Evolutionary conservation across 2,113 vertebrate genomes (phyloP).

Genomic region (Ceyx cyanopectus): DNA sequence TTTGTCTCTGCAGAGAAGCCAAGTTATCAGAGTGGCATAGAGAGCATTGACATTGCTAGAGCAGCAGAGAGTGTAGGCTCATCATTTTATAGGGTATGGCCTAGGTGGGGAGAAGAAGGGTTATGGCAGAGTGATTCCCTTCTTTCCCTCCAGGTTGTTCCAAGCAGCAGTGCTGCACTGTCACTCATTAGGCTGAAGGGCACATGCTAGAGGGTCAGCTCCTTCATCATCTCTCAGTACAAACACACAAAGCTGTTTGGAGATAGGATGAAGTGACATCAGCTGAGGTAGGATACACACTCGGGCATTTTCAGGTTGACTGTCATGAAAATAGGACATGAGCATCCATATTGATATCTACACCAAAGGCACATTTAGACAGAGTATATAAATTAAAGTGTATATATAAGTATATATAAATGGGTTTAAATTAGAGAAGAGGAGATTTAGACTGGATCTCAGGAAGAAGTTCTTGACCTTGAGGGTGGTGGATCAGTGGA

Average conservation of each 20-base stretch:
- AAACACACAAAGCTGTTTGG: not conserved
- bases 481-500: too few species aligned
- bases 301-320: not conserved
- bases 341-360: not conserved
- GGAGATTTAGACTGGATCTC: too few species aligned
- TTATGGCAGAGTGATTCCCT: constrained; percentile 3
- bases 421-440: too few species aligned
- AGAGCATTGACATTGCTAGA: accelerated
- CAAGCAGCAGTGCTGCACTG: not conserved
- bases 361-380: not conserved
- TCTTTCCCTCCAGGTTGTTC: constrained; percentile 17
- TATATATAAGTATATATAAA: too few species aligned
- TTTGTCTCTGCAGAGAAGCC: not conserved
- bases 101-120: not conserved
- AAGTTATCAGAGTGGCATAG: not conserved
- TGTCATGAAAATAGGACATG: not conserved
- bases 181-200: constrained; percentile 24
- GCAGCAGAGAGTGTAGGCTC: not conserved
- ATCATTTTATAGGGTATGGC: not conserved
- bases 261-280: constrained; percentile 28
- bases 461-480: too few species aligned
- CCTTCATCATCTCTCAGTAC: constrained; percentile 31
- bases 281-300: not conserved
- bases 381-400: not conserved
- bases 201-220: not conserved